Evolutionary conservation across 2,113 vertebrate genomes (phyloP), one percentile per base, ranked within the genome.

Genomic region (Anolis carolinensis): DNA sequence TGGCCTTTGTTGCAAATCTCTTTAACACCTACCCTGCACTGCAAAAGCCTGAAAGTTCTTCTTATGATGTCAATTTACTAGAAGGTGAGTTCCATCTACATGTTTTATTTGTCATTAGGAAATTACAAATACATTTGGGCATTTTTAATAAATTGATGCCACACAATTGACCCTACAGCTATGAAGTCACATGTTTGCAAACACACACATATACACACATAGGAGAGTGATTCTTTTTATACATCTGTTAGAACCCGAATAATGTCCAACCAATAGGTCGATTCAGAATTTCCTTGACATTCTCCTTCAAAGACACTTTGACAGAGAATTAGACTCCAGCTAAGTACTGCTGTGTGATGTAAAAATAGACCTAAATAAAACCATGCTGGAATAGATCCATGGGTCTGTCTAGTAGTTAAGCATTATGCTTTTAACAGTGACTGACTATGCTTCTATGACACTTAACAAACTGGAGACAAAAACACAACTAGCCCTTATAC

Each of bases 1-100:
- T 97, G 93, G 98, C 98, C 87, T 99, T 99, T 71, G 98, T 99
- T 65, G 99, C 98, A 90, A 99, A 99, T 95, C 95, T 99, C 71
- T 99, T 97, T 96, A 99, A 99, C 94, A 97, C 95, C 88, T 96
- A 98, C 50, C 98, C 98, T 14, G 93, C 96, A 81, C 91, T 99
- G 85, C 93, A 96, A 87, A 97, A 92, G 83, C 93, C 94, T 82
- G 90, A 95, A 21, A 92, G 77, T 87, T 96, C 95, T 67, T 93
- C 95, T 92, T 96, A 97, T 1, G 97, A 98, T 88, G 75, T 95
- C 30, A 93, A 94, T 82, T 95, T 97, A 87, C 93, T 99, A 92
- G 98, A 98, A 96, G 97, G 98, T 99, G 94, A 74, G 93, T 13
- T 68, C 81, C 8, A 10, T 94, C 25, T 90, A 89, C 65, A 88